phyloP scores from a whole-genome alignment of 2,113 vertebrate species.

The Meles meles region DNA sequence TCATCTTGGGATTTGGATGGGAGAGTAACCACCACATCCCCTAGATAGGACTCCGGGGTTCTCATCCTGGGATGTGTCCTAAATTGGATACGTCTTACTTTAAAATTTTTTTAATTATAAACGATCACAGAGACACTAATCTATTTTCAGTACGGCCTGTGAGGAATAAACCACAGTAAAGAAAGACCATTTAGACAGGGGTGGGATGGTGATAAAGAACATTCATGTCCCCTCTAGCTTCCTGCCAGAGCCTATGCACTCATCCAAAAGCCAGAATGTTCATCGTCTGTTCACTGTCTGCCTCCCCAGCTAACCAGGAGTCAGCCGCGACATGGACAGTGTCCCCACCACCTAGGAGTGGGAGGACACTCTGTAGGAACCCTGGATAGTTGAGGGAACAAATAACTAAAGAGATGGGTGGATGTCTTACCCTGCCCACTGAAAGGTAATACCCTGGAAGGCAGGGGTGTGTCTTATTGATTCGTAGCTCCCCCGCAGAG shows the following conservation, averaged over 20 bases:
- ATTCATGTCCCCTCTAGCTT: background rate
- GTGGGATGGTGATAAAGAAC: background rate
- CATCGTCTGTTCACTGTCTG: background rate
- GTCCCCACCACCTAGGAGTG: background rate
- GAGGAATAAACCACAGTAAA: background rate
- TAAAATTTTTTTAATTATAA: background rate
- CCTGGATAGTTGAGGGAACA: background rate
- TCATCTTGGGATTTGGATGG: background rate
- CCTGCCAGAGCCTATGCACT: background rate
- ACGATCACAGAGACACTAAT: background rate
- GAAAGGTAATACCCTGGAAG: background rate
- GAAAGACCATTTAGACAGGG: background rate
- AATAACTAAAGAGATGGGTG: background rate
- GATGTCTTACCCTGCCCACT: background rate
- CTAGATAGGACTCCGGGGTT: background rate
- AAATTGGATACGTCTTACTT: background rate
- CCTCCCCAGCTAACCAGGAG: background rate
- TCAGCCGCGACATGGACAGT: background rate
- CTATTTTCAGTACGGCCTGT: background rate
- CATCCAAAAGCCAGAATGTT: background rate
- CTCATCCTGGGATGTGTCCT: background rate
- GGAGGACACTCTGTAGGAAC: background rate
- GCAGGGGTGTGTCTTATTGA: background rate
- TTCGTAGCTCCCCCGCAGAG: background rate
- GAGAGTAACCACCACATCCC: background rate